Conservation (phyloP, 2,797 vertebrate genomes). For the Lutjanus argentimaculatus region DNA sequence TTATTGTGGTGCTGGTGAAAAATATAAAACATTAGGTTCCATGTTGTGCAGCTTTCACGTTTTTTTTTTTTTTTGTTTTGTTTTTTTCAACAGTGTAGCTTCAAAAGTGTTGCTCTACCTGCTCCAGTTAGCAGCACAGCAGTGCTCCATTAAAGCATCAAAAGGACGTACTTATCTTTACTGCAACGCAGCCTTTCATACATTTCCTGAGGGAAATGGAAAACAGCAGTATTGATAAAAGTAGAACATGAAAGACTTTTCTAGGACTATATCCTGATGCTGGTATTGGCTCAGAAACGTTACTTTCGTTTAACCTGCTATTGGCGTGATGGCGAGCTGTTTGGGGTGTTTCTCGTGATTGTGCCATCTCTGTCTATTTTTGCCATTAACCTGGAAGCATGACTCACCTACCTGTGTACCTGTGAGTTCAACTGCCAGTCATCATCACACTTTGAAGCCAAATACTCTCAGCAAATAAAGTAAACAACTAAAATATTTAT, state of each 20-base stretch:
- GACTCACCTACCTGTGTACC: background rate
- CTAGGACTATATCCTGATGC: constrained; percentile 11
- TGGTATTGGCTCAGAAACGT: background rate
- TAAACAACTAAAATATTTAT: constrained; percentile 88
- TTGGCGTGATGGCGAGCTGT: background rate
- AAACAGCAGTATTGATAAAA: constrained; percentile 51
- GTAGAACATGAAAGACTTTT: constrained; percentile 52
- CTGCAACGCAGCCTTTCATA: constrained; percentile 37
- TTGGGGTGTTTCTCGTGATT: background rate
- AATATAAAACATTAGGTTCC: constrained; percentile 15
- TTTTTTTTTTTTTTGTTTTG: background rate
- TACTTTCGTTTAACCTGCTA: background rate
- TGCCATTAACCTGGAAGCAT: background rate
- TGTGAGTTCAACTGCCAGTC: background rate
- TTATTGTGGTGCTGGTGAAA: background rate
- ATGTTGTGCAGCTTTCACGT: constrained; percentile 18
- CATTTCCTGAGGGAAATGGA: constrained; percentile 44
- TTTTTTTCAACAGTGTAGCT: constrained; percentile 8
- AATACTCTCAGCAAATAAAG: constrained; percentile 71
- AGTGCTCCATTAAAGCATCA: constrained; percentile 47
- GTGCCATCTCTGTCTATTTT: background rate
- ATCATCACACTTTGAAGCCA: constrained; percentile 48
- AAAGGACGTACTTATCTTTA: constrained; percentile 51
- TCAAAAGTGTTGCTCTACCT: constrained; percentile 39
- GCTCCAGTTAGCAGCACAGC: constrained; percentile 40